phyloP scores from a whole-genome alignment of 2,113 vertebrate genomes.

The Condylura cristata region DNA sequence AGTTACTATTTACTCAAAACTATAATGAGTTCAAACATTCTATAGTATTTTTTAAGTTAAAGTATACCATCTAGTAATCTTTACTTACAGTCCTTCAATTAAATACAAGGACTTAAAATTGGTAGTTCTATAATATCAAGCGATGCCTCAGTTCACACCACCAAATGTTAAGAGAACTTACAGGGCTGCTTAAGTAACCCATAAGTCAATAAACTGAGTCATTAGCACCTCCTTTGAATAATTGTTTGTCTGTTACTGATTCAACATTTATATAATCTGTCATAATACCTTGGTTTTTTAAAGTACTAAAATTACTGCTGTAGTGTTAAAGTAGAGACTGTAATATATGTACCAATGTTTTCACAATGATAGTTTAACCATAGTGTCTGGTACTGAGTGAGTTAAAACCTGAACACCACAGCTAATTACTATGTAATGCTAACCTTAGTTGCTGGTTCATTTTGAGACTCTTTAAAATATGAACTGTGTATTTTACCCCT shows the following conservation, averaged over 20 bases:
- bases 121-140: not conserved
- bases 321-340: not conserved
- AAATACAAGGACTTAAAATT: not conserved
- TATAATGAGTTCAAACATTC: not conserved
- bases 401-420: slow-evolving; percentile 84
- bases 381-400: slow-evolving; percentile 75
- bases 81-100: slow-evolving; percentile 30
- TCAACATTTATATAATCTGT: slow-evolving; percentile 71
- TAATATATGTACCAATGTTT: not conserved
- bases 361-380: slow-evolving; percentile 49
- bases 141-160: slow-evolving; percentile 21
- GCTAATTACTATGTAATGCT: slow-evolving; percentile 87
- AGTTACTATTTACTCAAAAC: not conserved
- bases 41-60: not conserved
- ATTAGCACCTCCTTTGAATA: slow-evolving; percentile 75
- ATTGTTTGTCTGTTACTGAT: slow-evolving; percentile 62
- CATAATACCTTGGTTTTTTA: slow-evolving; percentile 59
- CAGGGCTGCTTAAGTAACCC: slow-evolving; percentile 51
- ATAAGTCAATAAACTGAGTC: slow-evolving; percentile 57
- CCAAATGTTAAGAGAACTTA: slow-evolving; percentile 32
- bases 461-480: slow-evolving; percentile 92
- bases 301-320: slow-evolving; percentile 51
- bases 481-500: slow-evolving; percentile 96
- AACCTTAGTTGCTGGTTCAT: slow-evolving; percentile 87
- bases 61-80: not conserved